Conservation (phyloP, 2,113 vertebrate genomes). For the Pitta sordida region DNA sequence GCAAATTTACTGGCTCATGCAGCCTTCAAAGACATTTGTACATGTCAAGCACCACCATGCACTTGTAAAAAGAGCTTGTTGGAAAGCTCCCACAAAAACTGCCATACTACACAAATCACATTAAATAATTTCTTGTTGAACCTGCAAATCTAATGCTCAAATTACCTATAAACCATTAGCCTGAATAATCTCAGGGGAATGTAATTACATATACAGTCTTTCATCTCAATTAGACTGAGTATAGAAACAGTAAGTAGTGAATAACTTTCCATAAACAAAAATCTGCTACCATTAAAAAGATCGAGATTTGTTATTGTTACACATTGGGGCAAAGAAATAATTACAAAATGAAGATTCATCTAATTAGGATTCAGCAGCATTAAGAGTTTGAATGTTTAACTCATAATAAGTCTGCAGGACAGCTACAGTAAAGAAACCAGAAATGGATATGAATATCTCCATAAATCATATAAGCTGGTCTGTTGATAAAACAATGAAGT, state of each 20-base stretch:
- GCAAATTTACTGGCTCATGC: not conserved
- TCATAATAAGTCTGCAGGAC: not conserved
- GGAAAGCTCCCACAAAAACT: not conserved
- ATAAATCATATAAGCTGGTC: not conserved
- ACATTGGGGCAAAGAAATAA: not conserved
- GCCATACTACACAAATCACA: not conserved
- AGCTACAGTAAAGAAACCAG: not conserved
- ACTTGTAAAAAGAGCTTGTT: not conserved
- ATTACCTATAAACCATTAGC: constrained; percentile 14
- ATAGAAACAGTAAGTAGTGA: not conserved
- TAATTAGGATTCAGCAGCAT: not conserved
- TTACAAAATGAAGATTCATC: not conserved
- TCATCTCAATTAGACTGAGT: not conserved
- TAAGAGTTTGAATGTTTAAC: not conserved
- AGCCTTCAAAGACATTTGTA: not conserved
- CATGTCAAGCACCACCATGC: not conserved
- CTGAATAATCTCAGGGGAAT: not conserved
- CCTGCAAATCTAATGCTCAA: not conserved
- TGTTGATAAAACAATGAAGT: not conserved
- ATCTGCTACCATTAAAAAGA: not conserved
- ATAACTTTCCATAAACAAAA: not conserved
- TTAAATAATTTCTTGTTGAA: not conserved
- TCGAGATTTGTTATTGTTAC: not conserved
- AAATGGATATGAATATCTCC: not conserved
- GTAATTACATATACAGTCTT: not conserved